Base-by-base conservation (phyloP, 2,113 vertebrate genomes). In the Mus musculus region DNA sequence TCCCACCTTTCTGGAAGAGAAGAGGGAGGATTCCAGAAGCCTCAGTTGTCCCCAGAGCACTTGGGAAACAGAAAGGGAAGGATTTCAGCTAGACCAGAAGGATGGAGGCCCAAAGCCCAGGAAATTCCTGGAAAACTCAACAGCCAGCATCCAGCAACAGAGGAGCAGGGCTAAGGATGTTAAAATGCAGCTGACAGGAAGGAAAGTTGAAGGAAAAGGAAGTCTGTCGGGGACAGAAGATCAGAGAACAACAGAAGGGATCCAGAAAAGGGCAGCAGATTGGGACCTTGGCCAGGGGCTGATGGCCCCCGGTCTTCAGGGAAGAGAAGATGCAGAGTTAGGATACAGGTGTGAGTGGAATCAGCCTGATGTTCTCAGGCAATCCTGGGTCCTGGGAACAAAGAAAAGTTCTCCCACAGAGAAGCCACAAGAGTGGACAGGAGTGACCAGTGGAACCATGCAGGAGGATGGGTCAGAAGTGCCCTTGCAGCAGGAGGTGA, bases 1-100 rank as follows among this genome's bases (percentile, higher is more conserved):
- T 86, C 36, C 77, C 30, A 19, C n/a, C 56, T 6, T 49, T 88
- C 26, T 67, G 69, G 96, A 94, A 97, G 92, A 94, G 88, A 97
- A 93, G 54, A 85, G 4, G 30, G 82, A 87, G 67, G 88, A 94
- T 46, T 82, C 75, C n/a, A 36, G 75, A 33, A 90, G 33, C 61
- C 73, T 54, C 0, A 1, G 52, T 46, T 24, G 1, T 20, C 30
- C 69, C 30, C 77, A 39, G 17, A 39, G 56, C 52, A 71, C 5
- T 7, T 46, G 90, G 96, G 76, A 91, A 81, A 13, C 76, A 72
- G n/a, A 71, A 3, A 7, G 26, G 39, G 46, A 92, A 1, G 72
- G 24, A 2, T 42, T 49, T 63, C 88, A 54, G 67, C 90, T 49
- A 76, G 91, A 90, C 86, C 90, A 89, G 46, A 85, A 93, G 36